Percentiles rank a stretch among this genome's conserved stretches.
Conservation (phyloP, 2,113 vertebrate genomes). For the Malurus melanocephalus region DNA sequence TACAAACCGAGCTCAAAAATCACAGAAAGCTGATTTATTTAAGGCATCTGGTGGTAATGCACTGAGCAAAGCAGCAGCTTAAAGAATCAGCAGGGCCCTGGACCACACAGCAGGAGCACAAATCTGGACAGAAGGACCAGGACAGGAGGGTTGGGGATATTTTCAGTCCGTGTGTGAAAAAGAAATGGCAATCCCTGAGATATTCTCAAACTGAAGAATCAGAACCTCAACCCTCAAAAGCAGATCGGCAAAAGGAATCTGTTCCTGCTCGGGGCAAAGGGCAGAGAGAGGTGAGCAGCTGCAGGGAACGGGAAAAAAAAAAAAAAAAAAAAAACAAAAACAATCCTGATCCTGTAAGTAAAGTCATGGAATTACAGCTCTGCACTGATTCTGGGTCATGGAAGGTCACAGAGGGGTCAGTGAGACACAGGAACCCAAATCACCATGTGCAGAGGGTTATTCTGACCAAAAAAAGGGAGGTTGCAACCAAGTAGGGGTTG, state of each 20-base stretch:
- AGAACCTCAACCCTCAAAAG: not conserved
- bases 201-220: not conserved
- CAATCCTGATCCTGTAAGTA: not conserved
- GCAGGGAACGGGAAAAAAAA: not conserved
- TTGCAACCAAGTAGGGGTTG: accelerated
- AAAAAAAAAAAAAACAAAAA: not conserved
- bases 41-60: not conserved
- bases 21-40: not conserved
- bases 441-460: not conserved
- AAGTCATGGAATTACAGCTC: not conserved
- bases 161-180: not conserved
- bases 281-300: not conserved
- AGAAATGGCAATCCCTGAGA: not conserved
- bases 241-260: not conserved
- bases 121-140: not conserved
- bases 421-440: not conserved
- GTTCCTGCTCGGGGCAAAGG: not conserved
- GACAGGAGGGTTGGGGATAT: not conserved
- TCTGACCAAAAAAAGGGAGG: not conserved
- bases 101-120: not conserved
- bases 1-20: not conserved
- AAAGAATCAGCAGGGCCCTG: not conserved
- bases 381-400: not conserved
- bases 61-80: not conserved
- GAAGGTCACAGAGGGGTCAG: not conserved